These are phyloP conservation scores for Ischnus inquisitorius DNA, from an alignment of 2,888 invertebrate genomes.

Conservation along the genomic window DNA sequence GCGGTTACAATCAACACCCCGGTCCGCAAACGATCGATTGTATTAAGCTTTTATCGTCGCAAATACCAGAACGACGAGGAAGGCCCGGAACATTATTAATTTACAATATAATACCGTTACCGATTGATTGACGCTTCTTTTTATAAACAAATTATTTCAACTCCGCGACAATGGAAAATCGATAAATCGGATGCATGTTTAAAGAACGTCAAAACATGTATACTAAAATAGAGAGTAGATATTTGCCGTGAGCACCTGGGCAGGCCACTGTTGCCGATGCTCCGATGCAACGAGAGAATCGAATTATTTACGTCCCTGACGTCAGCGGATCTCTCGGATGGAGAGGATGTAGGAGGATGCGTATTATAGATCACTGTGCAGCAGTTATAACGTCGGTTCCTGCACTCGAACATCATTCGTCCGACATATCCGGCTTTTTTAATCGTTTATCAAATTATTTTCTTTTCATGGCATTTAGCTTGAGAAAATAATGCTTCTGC, in stretches of 20 bases:
- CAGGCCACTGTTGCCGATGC: background rate
- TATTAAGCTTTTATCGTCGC: slow-evolving; percentile 48
- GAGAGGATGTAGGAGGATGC: slow-evolving; percentile 9
- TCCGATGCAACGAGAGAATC: slow-evolving; percentile 41
- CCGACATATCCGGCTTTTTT: too few relatives aligned
- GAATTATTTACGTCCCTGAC: slow-evolving; percentile 56
- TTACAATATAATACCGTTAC: slow-evolving; percentile 32
- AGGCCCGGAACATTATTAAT: slow-evolving; percentile 56
- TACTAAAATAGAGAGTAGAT: slow-evolving; percentile 46
- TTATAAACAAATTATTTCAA: slow-evolving; percentile 36
- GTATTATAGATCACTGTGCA: background rate
- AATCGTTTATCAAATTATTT: too few relatives aligned
- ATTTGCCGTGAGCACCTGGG: slow-evolving; percentile 29
- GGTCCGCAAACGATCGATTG: slow-evolving; percentile 43
- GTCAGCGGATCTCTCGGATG: slow-evolving; percentile 18
- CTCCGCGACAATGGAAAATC: slow-evolving; percentile 52
- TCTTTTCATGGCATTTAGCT: too few relatives aligned
- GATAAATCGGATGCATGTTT: slow-evolving; percentile 2
- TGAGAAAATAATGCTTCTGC: too few relatives aligned
- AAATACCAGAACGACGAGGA: slow-evolving; percentile 23
- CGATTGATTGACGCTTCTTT: slow-evolving; percentile 53
- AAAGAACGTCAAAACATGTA: slow-evolving; percentile 17
- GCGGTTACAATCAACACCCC: slow-evolving; percentile 47
- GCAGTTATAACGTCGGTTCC: slow-evolving; percentile 19
- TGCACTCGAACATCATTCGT: background rate